Evolutionary conservation across 2,113 vertebrate species (phyloP).

Genomic region (Chionis minor): DNA sequence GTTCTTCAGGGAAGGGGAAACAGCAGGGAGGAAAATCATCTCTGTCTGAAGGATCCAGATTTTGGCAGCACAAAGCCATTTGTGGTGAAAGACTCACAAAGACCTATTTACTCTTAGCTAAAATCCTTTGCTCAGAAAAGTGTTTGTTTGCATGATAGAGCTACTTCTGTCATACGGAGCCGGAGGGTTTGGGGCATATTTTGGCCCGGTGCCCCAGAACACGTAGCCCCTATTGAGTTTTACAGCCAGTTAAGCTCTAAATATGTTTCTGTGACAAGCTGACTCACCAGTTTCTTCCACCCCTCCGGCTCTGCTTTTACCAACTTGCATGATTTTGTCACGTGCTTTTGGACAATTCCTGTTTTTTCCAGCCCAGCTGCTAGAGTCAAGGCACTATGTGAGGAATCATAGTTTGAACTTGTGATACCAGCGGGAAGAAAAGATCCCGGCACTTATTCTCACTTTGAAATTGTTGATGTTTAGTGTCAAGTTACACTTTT

Average conservation of each 20-base stretch:
- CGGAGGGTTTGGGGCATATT: background rate
- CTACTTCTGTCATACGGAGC: background rate
- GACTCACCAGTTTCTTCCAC: conserved; percentile 25
- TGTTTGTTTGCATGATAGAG: background rate
- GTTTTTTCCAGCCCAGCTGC: background rate
- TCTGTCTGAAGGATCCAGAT: background rate
- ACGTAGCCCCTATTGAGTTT: background rate
- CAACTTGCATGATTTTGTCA: background rate
- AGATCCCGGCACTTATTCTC: background rate
- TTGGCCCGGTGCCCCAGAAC: conserved; percentile 14
- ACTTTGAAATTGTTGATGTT: background rate
- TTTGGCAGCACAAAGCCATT: background rate
- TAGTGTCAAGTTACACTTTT: background rate
- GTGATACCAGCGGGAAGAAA: background rate
- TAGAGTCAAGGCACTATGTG: background rate
- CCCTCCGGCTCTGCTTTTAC: background rate
- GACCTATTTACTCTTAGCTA: background rate
- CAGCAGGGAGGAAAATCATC: background rate
- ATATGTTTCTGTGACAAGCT: conserved; percentile 10
- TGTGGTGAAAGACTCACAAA: background rate
- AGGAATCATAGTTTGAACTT: background rate
- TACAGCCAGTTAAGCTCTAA: conserved; percentile 38
- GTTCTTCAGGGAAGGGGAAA: background rate
- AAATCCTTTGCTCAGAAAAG: background rate
- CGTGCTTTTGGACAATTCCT: background rate